Evolutionary conservation across 2,888 invertebrate species (phyloP), one percentile per base, ranked within the genome.

Genomic region (Podabrus alpinus): DNA sequence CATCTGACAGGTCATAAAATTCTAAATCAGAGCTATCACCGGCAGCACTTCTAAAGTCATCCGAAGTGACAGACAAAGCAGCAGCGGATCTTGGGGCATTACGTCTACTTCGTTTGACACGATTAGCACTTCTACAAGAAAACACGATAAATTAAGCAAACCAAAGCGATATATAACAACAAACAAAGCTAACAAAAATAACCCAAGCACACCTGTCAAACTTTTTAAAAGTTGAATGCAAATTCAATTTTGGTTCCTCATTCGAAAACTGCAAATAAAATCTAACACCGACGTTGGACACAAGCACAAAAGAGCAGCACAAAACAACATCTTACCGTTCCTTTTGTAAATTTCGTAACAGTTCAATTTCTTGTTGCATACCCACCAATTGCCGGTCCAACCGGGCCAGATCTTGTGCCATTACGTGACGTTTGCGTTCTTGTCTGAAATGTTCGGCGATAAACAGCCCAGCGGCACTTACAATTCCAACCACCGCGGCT

Each of bases 11-110:
- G 81, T 88, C 88, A 75, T 86, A 87, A 80, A 86, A 88, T 77
- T 87, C 87, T 74, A 85, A 77, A 80, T 88, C 87, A 4, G 87
- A 86, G 79, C 86, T 87, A 66, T 85, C 87, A 73, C 85, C 85
- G 59, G 81, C 78, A 15, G 84, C 82, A 78, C 85, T 86, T n/a
- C 78, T 78, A 78, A 84, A 87, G 68, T 86, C 86, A 61, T 86
- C 86, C n/a, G 81, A 80, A 3, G 80, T 79, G 10, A 80, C 80
- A 9, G 81, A 19, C 2, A 77, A 78, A 2, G 81, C 77, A 15
- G 76, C 15, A 11, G 69, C 9, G 7, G 73, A 16, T 25, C 69
- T 71, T n/a, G 68, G n/a, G 13, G 61, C 29, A 15, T 24, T 75
- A 10, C 64, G 72, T 72, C 74, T 78, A 13, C 66, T 71, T 69